Evolutionary conservation across 2,888 invertebrate genomes (phyloP), one percentile per base, ranked within the genome.

Genomic region (Drosophila quasianomalipes): DNA sequence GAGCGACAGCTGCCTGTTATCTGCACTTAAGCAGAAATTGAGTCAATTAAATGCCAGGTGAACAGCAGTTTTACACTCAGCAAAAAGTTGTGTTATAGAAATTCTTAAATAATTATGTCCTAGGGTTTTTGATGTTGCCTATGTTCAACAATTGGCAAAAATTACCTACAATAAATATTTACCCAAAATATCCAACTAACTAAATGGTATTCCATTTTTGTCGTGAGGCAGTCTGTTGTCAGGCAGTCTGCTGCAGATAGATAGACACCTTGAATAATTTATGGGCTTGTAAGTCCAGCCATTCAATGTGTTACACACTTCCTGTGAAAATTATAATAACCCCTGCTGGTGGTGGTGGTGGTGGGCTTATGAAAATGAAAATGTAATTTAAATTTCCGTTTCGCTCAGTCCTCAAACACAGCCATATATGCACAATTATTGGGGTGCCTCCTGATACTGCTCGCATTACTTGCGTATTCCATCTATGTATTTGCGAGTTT

Each of bases 371-470:
- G 52, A 55, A 81, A 79, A 79, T 76, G 74, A 78, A 80, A 89
- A 81, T 77, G 80, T 77, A 83, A 87, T 87, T 89, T 88, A 85
- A 87, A 83, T 87, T 89, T 85, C 80, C 64, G 75, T 82, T 85
- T 64, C 73, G 55, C 72, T 47, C 54, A 37, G 60, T 70, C 63
- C 69, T 63, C 73, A 81, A 81, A 74, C 74, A 44, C 60, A 66
- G 79, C 79, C 79, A 62, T 79, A 89, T 77, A 73, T 81, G 81
- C 81, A 62, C 58, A 64, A 62, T 59, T 62, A 67, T 62, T 54
- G 41, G 26, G 22, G 28, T 16, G 54, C 22, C 26, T 19, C 4
- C 33, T 16, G 30, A 41, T 6, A 22, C 22, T 44, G 26, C 41
- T 30, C 47, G 26, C 47, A 37, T 47, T 47, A 33, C 53, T 57